Percentiles rank a stretch among this genome's conserved stretches.
These are phyloP conservation scores for Enteromius afrohamiltoni DNA, from an alignment of 2,797 vertebrate genomes.

Conservation along the genomic window DNA sequence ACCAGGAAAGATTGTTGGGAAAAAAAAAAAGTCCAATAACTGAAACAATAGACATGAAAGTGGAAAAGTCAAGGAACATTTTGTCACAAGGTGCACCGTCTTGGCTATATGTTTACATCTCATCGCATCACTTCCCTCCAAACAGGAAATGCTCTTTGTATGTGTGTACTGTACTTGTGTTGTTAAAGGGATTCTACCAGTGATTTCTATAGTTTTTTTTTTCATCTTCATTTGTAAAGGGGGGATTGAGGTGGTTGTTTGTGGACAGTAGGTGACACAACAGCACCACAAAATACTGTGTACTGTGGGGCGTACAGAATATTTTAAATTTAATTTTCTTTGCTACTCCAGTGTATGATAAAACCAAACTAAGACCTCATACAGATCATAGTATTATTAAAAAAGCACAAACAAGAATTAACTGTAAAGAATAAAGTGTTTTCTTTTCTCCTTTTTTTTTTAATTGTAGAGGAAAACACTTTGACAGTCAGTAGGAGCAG, in stretches of 20 bases:
- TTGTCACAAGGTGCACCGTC: conserved; percentile 86
- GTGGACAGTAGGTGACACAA: conserved; percentile 60
- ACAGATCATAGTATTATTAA: conserved; percentile 97
- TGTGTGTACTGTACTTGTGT: conserved; percentile 96
- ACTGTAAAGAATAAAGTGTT: conserved; percentile 89
- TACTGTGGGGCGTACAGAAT: conserved; percentile 95
- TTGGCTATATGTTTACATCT: conserved; percentile 88
- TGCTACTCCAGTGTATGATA: conserved; percentile 99
- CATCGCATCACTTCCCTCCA: conserved; percentile 87
- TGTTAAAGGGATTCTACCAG: conserved; percentile 99
- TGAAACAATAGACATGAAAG: conserved; percentile 56
- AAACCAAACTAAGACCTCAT: conserved; percentile 99
- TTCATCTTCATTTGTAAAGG: conserved; percentile 81
- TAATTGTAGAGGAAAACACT: conserved; percentile 75
- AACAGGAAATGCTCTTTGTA: conserved; percentile 80
- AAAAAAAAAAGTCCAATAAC: conserved; percentile 46
- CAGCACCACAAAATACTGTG: conserved; percentile 91
- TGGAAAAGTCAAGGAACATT: conserved; percentile 73
- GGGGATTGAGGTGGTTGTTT: conserved; percentile 66
- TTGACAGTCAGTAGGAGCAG: conserved; percentile 60
- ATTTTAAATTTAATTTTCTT: conserved; percentile 88
- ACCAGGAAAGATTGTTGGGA: conserved; percentile 44
- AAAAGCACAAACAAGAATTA: conserved; percentile 97
- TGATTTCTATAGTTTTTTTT: conserved; percentile 84
- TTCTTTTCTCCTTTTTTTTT: conserved; percentile 78